phyloP scores from a whole-genome alignment of 2,797 vertebrate species.

The Microctenopoma steveboyesi region DNA sequence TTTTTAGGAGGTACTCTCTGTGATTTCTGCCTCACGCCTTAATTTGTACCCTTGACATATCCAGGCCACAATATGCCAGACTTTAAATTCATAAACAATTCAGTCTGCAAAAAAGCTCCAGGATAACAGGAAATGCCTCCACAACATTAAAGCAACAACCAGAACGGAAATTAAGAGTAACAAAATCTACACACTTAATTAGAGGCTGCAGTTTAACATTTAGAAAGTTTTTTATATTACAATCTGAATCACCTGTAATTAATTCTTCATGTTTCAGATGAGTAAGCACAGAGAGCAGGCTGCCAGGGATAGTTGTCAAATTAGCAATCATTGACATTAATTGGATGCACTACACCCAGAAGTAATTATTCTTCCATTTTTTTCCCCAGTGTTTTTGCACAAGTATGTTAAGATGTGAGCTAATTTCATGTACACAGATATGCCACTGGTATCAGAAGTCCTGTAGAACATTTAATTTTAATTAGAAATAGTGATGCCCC shows the following conservation, averaged over 20 bases:
- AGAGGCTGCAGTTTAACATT: slow-evolving; percentile 27
- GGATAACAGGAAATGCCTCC: neutral
- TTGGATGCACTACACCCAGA: slow-evolving; percentile 71
- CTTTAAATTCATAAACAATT: slow-evolving; percentile 34
- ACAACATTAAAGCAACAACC: neutral
- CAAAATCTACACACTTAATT: slow-evolving; percentile 20
- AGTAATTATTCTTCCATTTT: slow-evolving; percentile 65
- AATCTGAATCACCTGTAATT: slow-evolving; percentile 69
- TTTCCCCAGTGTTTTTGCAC: slow-evolving; percentile 38
- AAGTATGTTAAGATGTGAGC: slow-evolving; percentile 55
- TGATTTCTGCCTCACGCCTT: slow-evolving; percentile 4
- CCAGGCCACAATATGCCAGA: slow-evolving; percentile 20
- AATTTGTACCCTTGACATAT: slow-evolving; percentile 40
- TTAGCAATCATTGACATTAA: slow-evolving; percentile 78
- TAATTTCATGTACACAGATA: slow-evolving; percentile 57
- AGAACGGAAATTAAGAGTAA: neutral
- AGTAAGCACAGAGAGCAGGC: slow-evolving; percentile 64
- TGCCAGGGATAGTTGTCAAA: slow-evolving; percentile 72
- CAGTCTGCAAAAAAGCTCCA: neutral
- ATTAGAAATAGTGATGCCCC: slow-evolving; percentile 52
- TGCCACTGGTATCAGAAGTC: slow-evolving; percentile 51
- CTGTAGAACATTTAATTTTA: slow-evolving; percentile 62
- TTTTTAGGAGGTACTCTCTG: neutral
- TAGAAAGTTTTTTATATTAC: slow-evolving; percentile 56
- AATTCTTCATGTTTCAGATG: slow-evolving; percentile 71